These are phyloP conservation scores for Tenebrosternarchus preto DNA, from an alignment of 2,113 vertebrate genomes.

Conservation along the genomic window DNA sequence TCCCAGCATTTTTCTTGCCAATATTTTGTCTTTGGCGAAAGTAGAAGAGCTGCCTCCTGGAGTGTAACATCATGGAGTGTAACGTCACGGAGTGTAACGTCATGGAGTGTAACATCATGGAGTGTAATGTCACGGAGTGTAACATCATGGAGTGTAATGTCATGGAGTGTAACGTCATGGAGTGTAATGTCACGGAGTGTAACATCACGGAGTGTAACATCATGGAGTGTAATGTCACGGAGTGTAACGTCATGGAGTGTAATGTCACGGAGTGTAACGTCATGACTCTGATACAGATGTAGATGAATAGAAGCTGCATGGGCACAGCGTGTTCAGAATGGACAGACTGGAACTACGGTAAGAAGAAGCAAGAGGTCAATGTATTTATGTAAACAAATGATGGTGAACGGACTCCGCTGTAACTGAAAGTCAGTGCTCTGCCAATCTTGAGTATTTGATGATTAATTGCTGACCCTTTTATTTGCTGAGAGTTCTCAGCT, in stretches of 20 bases:
- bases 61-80: too few relatives aligned
- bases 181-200: too few relatives aligned
- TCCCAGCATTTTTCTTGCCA: neutral
- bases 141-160: too few relatives aligned
- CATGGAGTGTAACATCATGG: too few relatives aligned
- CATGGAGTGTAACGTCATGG: constrained; percentile 17
- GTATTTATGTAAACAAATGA: constrained; percentile 5
- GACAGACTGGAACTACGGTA: neutral
- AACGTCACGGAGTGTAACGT: constrained; percentile 14
- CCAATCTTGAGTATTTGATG: neutral
- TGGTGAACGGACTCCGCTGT: neutral
- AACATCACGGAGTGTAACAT: constrained; percentile 15
- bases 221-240: too few relatives aligned
- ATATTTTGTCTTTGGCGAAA: constrained; percentile 2
- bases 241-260: constrained; percentile 22
- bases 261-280: constrained; percentile 10
- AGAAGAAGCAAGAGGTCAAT: neutral
- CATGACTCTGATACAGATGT: neutral
- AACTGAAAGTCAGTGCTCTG: constrained; percentile 7
- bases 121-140: too few relatives aligned
- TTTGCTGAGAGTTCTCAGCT: neutral
- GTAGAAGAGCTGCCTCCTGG: neutral
- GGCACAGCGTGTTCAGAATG: neutral
- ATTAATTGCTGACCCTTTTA: neutral
- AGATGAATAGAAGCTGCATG: neutral